Percentiles rank a stretch among this genome's conserved stretches.
phyloP scores from a whole-genome alignment of 2,113 vertebrate species.

The Elanus axillaris region DNA sequence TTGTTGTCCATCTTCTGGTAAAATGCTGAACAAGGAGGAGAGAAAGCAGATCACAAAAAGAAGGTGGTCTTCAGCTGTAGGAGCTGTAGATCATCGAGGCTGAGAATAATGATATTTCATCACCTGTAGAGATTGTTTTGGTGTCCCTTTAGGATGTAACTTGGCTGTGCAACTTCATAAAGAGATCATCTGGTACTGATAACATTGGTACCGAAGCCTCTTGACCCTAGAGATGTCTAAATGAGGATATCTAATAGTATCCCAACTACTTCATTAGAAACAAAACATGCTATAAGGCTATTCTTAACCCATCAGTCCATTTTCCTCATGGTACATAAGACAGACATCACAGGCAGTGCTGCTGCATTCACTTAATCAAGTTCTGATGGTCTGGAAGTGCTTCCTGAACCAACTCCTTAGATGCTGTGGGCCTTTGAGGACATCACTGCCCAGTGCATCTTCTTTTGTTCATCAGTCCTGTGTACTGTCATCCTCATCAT shows the following conservation, averaged over 20 bases:
- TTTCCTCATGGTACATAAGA: neutral
- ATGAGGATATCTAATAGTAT: neutral
- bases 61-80: neutral
- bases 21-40: neutral
- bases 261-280: neutral
- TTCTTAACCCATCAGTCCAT: neutral
- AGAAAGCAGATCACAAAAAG: neutral
- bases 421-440: neutral
- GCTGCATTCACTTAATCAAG: neutral
- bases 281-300: neutral
- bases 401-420: neutral
- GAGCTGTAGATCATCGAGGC: neutral
- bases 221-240: neutral
- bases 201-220: neutral
- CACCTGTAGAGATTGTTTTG: neutral
- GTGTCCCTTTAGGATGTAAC: neutral
- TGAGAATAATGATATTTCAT: neutral
- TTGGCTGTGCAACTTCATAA: neutral
- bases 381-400: neutral
- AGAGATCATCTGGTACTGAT: neutral
- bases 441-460: neutral
- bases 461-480: neutral
- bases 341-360: neutral
- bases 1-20: constrained; percentile 39
- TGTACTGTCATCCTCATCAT: neutral